Evolutionary conservation across 1,140 invertebrate genomes (phyloP).

Genomic region (Bombyx mandarina): DNA sequence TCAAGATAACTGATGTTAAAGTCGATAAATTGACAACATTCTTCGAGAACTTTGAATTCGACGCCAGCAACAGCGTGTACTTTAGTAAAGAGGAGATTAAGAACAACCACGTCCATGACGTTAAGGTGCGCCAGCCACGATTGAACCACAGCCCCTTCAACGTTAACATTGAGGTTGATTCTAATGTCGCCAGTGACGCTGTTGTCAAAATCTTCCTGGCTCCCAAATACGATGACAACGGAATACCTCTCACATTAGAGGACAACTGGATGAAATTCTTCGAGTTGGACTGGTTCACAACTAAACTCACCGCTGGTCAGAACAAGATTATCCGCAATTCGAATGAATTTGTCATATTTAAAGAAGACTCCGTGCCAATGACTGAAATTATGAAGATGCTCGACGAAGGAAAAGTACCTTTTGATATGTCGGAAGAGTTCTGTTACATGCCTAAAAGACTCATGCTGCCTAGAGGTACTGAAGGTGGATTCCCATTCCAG

Average conservation of each 20-base stretch:
- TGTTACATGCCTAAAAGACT: constrained; percentile 75
- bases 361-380: constrained; percentile 75
- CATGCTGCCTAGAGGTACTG: constrained; percentile 78
- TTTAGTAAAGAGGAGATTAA: constrained; percentile 32
- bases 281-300: constrained; percentile 79
- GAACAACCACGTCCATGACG: constrained; percentile 22
- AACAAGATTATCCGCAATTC: constrained; percentile 79
- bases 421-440: constrained; percentile 67
- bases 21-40: constrained; percentile 70
- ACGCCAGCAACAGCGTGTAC: constrained; percentile 62
- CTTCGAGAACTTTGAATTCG: constrained; percentile 71
- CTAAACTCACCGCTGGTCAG: constrained; percentile 75
- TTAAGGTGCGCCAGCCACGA: constrained; percentile 72
- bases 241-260: constrained; percentile 71
- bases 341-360: constrained; percentile 74
- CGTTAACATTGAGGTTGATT: constrained; percentile 73
- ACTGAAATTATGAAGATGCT: constrained; percentile 73
- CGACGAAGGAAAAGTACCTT: constrained; percentile 63
- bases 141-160: constrained; percentile 77
- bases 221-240: constrained; percentile 63
- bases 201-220: constrained; percentile 77
- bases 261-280: constrained; percentile 75
- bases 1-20: constrained; percentile 70
- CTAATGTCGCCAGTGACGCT: constrained; percentile 69
- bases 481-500: constrained; percentile 75